Evolutionary conservation across 2,797 vertebrate genomes (phyloP), one percentile per base, ranked within the genome.

Genomic region (Poeciliopsis infans): DNA sequence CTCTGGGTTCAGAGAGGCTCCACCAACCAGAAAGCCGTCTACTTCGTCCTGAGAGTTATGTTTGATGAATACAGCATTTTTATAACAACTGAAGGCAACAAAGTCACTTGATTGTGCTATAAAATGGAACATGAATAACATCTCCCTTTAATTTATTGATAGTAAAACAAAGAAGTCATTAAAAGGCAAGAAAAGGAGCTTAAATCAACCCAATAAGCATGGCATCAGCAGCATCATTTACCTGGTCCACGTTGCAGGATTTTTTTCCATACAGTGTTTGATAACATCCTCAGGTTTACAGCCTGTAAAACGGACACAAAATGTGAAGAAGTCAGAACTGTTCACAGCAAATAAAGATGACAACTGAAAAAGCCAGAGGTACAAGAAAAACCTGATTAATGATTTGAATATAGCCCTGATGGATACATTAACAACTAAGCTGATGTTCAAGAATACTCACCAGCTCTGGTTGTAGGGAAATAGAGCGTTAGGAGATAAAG

Each of bases 1-100:
- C 84, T 98, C 97, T 0, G 97, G 96, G 86, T 98, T 98, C 72
- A 98, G 96, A 28, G 97, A 98, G 4, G 97, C 97, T 25, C 97
- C 97, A 0, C 97, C 97, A 76, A 98, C 97, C 6, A 98, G 96
- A 92, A 98, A 98, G 75, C 97, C 97, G 6, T 98, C 97, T 53
- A 98, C 95, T 12, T 98, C 97, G 0, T 85, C 88, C 92, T 98
- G 96, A 81, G 95, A 94, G 23, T 55, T 25, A 55, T 12, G 23
- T n/a, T 55, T 11, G 25, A n/a, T 11, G 25, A n/a, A 11, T 43
- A 11, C 10, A 43, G 41, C 8, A 43, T 43, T 55, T 55, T 55
- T n/a, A n/a, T 12, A 55, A 55, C 51, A 55, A 55, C 23, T 55
- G 4, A 55, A 55, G 25, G 53, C n/a, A 12, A 12, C 3, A 55